Conservation (phyloP, 2,888 invertebrate genomes). For the Nomada ruficornis region DNA sequence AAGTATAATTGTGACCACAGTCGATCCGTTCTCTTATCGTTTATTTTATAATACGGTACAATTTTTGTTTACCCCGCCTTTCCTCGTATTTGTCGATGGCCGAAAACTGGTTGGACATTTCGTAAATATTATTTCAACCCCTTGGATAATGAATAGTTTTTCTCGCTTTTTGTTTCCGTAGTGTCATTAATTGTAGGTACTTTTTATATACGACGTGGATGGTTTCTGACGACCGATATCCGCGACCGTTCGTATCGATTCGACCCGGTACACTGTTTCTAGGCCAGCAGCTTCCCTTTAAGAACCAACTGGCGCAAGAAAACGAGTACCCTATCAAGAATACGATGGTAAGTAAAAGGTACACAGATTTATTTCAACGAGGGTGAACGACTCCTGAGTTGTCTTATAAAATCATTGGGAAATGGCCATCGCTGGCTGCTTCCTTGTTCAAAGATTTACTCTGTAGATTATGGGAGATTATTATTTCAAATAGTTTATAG, state of each 20-base stretch:
- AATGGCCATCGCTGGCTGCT: too few relatives aligned
- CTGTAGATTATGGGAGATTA: too few relatives aligned
- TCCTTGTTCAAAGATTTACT: too few relatives aligned
- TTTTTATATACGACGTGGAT: background rate
- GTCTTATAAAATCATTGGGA: slow-evolving; percentile 46
- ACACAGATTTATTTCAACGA: slow-evolving; percentile 37
- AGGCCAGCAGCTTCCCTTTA: slow-evolving; percentile 50
- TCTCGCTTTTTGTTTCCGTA: background rate
- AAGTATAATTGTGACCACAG: too few relatives aligned
- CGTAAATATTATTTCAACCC: background rate
- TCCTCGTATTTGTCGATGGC: too few relatives aligned
- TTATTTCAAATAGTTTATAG: too few relatives aligned
- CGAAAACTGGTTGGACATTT: too few relatives aligned
- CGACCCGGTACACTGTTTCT: slow-evolving; percentile 24
- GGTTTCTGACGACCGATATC: slow-evolving; percentile 19
- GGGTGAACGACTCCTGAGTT: slow-evolving; percentile 3
- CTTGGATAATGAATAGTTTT: background rate
- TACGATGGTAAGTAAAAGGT: background rate
- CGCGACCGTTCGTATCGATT: slow-evolving; percentile 36
- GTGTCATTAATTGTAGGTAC: slow-evolving; percentile 23
- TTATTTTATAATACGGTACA: too few relatives aligned
- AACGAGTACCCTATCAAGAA: background rate
- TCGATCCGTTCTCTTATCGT: too few relatives aligned
- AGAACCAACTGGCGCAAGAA: slow-evolving; percentile 25
- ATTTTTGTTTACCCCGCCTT: background rate